Conservation (phyloP, 2,797 vertebrate genomes). For the Enteromius treurensis region DNA sequence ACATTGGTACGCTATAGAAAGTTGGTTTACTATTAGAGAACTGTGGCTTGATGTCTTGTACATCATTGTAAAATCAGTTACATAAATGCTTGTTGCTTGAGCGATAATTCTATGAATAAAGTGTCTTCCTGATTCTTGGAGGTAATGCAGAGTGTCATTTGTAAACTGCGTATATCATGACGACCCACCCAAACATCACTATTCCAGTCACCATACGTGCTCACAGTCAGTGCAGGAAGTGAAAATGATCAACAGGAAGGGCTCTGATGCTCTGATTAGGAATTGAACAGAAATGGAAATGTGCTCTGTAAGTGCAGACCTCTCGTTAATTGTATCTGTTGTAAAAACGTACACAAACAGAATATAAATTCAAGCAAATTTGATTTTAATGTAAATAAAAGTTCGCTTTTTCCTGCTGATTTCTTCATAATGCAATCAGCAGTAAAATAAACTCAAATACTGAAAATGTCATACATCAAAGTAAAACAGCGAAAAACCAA, state of each 20-base stretch:
- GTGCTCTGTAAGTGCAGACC: background rate
- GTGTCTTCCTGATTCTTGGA: background rate
- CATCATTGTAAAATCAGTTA: background rate
- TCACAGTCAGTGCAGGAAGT: background rate
- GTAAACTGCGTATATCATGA: background rate
- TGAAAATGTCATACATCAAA: background rate
- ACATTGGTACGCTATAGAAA: background rate
- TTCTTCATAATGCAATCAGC: background rate
- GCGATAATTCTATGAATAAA: background rate
- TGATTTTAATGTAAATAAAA: background rate
- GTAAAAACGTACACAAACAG: background rate
- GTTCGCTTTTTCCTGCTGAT: background rate
- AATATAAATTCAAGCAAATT: background rate
- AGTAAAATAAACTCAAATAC: conserved; percentile 10
- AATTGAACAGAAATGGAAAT: background rate
- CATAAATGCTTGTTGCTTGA: background rate
- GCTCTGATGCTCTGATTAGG: background rate
- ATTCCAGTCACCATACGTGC: conserved; percentile 11
- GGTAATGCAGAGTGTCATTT: background rate
- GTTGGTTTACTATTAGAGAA: background rate
- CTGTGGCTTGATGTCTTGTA: background rate
- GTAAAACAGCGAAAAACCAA: background rate
- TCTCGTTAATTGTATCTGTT: background rate
- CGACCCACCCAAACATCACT: background rate
- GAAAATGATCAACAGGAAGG: background rate